Evolutionary conservation across 1,140 invertebrate genomes (phyloP), one percentile per base, ranked within the genome.

Genomic region (Sipha flava): DNA sequence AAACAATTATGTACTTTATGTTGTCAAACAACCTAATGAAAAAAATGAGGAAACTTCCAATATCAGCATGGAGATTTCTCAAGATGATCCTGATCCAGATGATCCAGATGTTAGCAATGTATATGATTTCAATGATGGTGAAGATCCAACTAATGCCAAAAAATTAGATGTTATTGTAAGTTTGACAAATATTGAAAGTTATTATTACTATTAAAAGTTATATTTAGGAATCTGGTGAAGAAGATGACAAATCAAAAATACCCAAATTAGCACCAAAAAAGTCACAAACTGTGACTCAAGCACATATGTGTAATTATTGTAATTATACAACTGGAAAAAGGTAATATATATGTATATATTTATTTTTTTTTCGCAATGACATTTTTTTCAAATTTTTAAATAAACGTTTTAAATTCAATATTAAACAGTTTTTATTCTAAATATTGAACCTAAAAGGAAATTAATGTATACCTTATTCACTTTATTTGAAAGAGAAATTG

Each of bases 1-100:
- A 87, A 90, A 96, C 1, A 95, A 93, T 85, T 96, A 96, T 85
- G 93, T 97, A 0, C 86, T 97, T 16, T 95, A 96, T 81, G 93
- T 97, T 4, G 92, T 95, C 80, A 91, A 93, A 84, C 88, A 89
- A 6, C n/a, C n/a, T n/a, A 88, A 89, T 47, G 88, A 89, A 23
- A 86, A 87, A 3, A 87, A 87, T 79, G 84, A 85, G 23, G 86
- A 87, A 29, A 80, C 84, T 18, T 82, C 86, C 80, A 88, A 88
- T 81, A 88, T 89, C 81, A 87, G 70, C 34, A 59, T 77, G 73
- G 73, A 77, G 2, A 54, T 77, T 4, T 75, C 72, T 43, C 88
- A 80, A 82, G 89, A 90, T 73, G 88, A 86, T 14, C 89, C 90
- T 82, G 89, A 88, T 80, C 87, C 90, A 82, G 86, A 88, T 2